phyloP scores from a whole-genome alignment of 2,113 vertebrate genomes.

The Phyllostomus discolor region DNA sequence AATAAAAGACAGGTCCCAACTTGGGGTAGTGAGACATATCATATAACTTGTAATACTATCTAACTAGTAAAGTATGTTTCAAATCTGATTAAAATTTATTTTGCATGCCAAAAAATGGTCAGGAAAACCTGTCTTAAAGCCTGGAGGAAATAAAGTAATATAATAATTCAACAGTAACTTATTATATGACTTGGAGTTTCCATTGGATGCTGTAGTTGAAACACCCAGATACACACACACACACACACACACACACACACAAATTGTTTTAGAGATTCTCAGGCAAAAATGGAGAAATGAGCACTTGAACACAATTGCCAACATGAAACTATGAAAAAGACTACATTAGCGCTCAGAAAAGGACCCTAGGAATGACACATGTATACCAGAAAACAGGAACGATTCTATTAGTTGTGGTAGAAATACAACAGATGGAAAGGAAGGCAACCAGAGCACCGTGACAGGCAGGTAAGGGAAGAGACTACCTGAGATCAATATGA shows the following conservation, averaged over 20 bases:
- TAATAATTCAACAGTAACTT: neutral
- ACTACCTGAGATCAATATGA: neutral
- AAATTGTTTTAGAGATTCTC: neutral
- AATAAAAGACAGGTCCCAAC: neutral
- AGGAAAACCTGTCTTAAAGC: neutral
- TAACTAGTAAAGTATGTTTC: neutral
- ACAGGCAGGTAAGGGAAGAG: neutral
- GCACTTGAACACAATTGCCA: neutral
- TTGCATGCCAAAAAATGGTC: neutral
- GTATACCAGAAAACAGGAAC: neutral
- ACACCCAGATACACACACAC: accelerated
- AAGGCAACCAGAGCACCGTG: neutral
- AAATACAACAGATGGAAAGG: neutral
- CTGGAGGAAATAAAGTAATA: neutral
- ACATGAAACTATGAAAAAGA: neutral
- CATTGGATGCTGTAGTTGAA: neutral
- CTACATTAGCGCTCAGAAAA: neutral
- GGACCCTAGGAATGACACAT: neutral
- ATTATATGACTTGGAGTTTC: neutral
- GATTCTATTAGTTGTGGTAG: neutral
- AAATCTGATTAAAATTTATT: neutral
- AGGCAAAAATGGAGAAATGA: neutral
- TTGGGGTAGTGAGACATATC: neutral
- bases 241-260: neutral
- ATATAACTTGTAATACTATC: neutral